Percentiles rank a stretch among this genome's conserved stretches.
phyloP scores from a whole-genome alignment of 2,888 invertebrate species.

The Drosophila pseudotalamancana region DNA sequence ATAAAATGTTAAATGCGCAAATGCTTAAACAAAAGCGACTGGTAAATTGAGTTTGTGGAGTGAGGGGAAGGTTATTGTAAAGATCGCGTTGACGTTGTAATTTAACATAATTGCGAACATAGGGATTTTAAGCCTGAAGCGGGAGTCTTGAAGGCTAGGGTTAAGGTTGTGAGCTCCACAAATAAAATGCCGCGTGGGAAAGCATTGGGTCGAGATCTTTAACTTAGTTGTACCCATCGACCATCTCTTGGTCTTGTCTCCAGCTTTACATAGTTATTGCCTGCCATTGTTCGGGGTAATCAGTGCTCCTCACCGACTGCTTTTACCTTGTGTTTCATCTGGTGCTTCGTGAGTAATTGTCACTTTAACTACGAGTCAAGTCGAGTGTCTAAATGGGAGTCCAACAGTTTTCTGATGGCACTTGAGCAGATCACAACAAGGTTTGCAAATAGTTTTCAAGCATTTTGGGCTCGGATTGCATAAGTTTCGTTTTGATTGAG shows the following conservation, averaged over 20 bases:
- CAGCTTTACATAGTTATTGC: not conserved
- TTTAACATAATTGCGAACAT: constrained; percentile 59
- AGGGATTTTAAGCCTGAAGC: constrained; percentile 17
- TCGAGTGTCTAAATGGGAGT: constrained; percentile 16
- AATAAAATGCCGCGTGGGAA: constrained; percentile 67
- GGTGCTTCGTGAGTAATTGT: constrained; percentile 39
- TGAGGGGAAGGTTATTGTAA: constrained; percentile 1
- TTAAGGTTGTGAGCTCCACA: constrained; percentile 10
- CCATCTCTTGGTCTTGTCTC: constrained; percentile 1
- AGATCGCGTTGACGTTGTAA: constrained; percentile 65
- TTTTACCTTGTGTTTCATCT: not conserved
- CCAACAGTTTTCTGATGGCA: constrained; percentile 12
- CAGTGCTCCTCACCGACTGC: not conserved
- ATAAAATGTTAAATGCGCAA: constrained; percentile 44
- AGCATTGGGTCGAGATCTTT: constrained; percentile 20
- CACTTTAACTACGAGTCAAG: constrained; percentile 19
- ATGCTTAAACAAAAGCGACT: constrained; percentile 19
- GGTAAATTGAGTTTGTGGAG: not conserved
- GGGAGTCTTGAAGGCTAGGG: not conserved
- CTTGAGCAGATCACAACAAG: constrained; percentile 15
- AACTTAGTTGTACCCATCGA: too few species aligned
- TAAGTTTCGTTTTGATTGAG: constrained; percentile 24
- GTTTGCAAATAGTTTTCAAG: constrained; percentile 31
- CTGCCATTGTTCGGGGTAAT: constrained; percentile 18
- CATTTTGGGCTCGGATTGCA: constrained; percentile 47